Conservation (phyloP, 2,888 invertebrate genomes). For the Sinodicranocentrus sp. region DNA sequence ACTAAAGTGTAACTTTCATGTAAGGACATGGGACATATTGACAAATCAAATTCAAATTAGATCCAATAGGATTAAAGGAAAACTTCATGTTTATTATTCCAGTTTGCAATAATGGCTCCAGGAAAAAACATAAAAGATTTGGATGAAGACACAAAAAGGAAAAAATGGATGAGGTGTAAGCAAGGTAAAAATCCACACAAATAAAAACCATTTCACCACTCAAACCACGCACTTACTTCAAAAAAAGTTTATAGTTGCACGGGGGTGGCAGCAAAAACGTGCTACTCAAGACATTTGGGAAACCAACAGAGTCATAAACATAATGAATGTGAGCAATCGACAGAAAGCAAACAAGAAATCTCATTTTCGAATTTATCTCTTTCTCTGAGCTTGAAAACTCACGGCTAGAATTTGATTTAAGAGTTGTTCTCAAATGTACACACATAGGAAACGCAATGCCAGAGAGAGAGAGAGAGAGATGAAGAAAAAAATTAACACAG, state of each 20-base stretch:
- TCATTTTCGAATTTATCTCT: constrained; percentile 52
- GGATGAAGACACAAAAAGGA: not conserved
- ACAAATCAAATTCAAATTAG: too few relatives aligned
- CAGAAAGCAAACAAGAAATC: constrained; percentile 62
- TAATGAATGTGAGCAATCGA: constrained; percentile 54
- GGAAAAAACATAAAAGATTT: not conserved
- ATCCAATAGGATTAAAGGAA: too few relatives aligned
- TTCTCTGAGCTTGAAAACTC: constrained; percentile 41
- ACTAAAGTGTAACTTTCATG: too few relatives aligned
- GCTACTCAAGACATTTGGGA: constrained; percentile 45
- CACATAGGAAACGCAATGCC: not conserved
- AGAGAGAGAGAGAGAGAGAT: too few relatives aligned
- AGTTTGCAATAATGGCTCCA: not conserved
- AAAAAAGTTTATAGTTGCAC: constrained; percentile 18
- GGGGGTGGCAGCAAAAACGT: constrained; percentile 49
- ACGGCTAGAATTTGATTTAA: constrained; percentile 55
- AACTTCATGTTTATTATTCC: not conserved
- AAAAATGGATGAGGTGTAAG: constrained; percentile 27
- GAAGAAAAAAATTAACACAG: not conserved
- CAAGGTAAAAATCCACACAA: not conserved
- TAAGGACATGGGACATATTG: too few relatives aligned
- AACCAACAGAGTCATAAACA: constrained; percentile 57
- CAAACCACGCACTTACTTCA: not conserved
- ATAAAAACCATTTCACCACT: not conserved
- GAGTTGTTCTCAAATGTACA: constrained; percentile 13